Base-by-base conservation (phyloP, 2,113 vertebrate species). In the Sceloporus tristichus region DNA sequence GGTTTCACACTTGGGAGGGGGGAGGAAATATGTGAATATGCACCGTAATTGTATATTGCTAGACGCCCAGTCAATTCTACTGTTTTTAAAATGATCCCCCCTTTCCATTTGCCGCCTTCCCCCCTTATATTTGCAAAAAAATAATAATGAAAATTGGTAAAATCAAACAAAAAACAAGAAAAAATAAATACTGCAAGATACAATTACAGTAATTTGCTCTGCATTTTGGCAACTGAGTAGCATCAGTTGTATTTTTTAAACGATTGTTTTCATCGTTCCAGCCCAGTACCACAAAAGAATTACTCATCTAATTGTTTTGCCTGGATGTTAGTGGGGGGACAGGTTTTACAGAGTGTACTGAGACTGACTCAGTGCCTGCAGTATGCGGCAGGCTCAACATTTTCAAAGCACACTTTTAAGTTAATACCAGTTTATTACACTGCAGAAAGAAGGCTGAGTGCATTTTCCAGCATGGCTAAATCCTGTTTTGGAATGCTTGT, bases 381-480 rank as follows among this genome's bases (percentile, higher is more conserved):
- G 84, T 88, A 87, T 81, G 54, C 42, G 80, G 59, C 80, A 87
- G 1, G 42, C 89, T 78, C 7, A 65, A 13, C 9, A 0, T 25
- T 23, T 89, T 84, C 79, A 88, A 91, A 80, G 38, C 11, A 5
- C 85, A 4, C 27, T 88, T 42, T 85, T 59, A 91, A 86, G 2
- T 86, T 79, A 0, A 65, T 54, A 14, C 25, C 7, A 62, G 19
- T 86, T 82, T 82, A 75, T 40, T 70, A 59, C 1, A 27, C 2
- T 86, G 29, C 53, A 59, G 34, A 84, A 65, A 21, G 0, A 79
- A 40, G 27, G 4, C 34, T 59, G 18, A 56, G 40, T 53, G 5
- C 25, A 90, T 62, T 21, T 81, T 65, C 82, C 87, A 71, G 56
- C 86, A 27, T 10, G 62, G 16, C 38, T 89, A 74, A 81, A 82